Evolutionary conservation across 2,888 invertebrate species (phyloP), one percentile per base, ranked within the genome.

Genomic region (Clistopyga incitator): DNA sequence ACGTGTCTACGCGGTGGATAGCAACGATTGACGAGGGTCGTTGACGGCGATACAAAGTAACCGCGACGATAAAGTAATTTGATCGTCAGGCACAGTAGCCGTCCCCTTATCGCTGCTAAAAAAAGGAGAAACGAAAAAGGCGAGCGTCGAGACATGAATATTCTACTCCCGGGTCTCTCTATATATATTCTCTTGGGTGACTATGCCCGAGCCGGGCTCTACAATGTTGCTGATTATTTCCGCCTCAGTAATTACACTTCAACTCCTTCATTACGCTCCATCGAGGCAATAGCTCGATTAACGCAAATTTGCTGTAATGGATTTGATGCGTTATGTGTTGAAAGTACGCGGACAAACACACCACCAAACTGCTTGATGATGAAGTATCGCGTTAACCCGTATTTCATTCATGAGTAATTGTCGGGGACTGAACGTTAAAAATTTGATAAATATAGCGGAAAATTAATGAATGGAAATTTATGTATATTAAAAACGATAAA

Each of bases 21-120:
- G 23, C 10, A 68, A 6, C 25, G 34, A 20, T 50, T 29, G 52
- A 68, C 50, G 52, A 52, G 68, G 52, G 47, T 47, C 45, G 52
- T 29, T 47, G 68, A 34, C 47, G 50, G 50, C 25, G 29, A 68
- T 23, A 68, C 68, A 68, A 68, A 68, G 52, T 50, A 56, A n/a
- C 56, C 45, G 23, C 42, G 23, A 56, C 25, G 18, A 42, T 56
- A 56, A 56, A 42, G 72, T 56, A 72, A 72, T 45, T 72, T 45
- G 72, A 72, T 72, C 23, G 56, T 10, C 42, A 13, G 15, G 11
- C 64, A 65, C 25, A n/a, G 61, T 61, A 61, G 34, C 61, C 34
- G n/a, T 8, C 34, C 15, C 34, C 29, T 38, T 61, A 15, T 61
- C 61, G 61, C 34, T 23, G 6, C 8, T 23, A 20, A 18, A 52